Conservation (phyloP, 2,113 vertebrate species). For the Psilopsiagon aymara region DNA sequence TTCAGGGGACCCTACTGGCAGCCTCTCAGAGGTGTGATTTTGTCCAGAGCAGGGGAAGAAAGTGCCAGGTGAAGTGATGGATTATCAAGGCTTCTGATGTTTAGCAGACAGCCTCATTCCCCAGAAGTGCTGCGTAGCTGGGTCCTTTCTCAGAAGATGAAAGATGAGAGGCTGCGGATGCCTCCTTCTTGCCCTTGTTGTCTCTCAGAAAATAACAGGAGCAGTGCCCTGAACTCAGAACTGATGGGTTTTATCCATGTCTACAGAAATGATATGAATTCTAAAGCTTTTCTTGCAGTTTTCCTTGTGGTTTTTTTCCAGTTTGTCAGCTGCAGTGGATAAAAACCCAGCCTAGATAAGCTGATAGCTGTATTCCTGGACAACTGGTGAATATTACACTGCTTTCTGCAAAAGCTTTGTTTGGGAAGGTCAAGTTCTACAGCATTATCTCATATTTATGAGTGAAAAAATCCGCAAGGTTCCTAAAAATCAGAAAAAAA, state of each 20-base stretch:
- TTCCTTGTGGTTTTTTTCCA: not conserved
- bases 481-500: not conserved
- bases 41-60: not conserved
- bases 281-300: not conserved
- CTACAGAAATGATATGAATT: not conserved
- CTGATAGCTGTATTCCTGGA: not conserved
- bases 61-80: not conserved
- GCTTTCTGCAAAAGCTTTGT: not conserved
- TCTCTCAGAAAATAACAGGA: not conserved
- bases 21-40: not conserved
- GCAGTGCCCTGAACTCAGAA: not conserved
- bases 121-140: not conserved
- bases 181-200: not conserved
- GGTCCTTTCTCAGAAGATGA: not conserved
- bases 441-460: not conserved
- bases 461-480: not conserved
- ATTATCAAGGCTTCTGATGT: not conserved
- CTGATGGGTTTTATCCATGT: not conserved
- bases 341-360: not conserved
- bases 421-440: not conserved
- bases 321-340: not conserved
- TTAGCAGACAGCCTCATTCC: not conserved
- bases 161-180: not conserved
- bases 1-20: not conserved
- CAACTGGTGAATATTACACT: not conserved